These are phyloP conservation scores for Leuciscus waleckii DNA, from an alignment of 2,797 vertebrate genomes.

Conservation along the genomic window DNA sequence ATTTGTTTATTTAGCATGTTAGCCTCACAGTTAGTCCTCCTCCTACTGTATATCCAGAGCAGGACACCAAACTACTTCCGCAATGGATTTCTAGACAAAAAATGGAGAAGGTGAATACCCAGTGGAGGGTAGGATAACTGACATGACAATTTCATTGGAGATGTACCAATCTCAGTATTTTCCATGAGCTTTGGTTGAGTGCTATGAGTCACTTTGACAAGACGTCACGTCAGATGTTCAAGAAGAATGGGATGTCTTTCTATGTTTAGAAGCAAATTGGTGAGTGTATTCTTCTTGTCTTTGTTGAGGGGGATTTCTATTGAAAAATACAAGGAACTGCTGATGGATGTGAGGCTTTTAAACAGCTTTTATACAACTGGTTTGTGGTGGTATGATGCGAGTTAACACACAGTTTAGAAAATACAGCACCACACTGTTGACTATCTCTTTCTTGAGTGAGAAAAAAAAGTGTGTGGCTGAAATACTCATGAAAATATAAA, in stretches of 20 bases:
- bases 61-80: constrained; percentile 8
- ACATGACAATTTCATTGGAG: neutral
- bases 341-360: neutral
- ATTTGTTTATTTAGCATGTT: constrained; percentile 49
- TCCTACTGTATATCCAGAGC: constrained; percentile 11
- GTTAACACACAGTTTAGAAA: neutral
- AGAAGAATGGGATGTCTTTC: constrained; percentile 36
- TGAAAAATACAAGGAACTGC: neutral
- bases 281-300: neutral
- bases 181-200: constrained; percentile 19
- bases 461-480: neutral
- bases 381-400: neutral
- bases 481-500: neutral
- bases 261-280: constrained; percentile 37
- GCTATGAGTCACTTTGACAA: constrained; percentile 40
- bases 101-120: neutral
- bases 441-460: neutral
- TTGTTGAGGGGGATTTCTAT: neutral
- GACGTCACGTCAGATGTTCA: constrained; percentile 39
- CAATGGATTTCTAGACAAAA: constrained; percentile 1
- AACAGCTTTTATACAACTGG: neutral
- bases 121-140: neutral
- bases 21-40: constrained; percentile 11
- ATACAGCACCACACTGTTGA: neutral
- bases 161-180: constrained; percentile 21